Conservation (phyloP, 2,888 invertebrate species). For the Encarsia formosa region DNA sequence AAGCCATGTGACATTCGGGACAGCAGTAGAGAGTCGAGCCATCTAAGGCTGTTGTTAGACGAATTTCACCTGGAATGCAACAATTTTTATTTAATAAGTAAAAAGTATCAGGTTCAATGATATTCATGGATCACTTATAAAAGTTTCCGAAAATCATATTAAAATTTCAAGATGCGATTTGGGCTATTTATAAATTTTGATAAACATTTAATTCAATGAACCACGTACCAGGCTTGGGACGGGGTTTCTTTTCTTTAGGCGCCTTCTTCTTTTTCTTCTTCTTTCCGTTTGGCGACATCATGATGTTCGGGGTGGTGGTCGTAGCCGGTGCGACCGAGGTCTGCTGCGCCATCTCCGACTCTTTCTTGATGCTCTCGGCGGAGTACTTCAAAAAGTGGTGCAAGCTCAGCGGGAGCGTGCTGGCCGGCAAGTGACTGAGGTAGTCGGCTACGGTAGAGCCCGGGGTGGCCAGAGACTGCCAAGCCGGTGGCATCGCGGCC, state of each 20-base stretch:
- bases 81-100: background rate
- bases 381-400: conserved; percentile 84
- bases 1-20: conserved; percentile 86
- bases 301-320: conserved; percentile 45
- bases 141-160: too few relatives aligned
- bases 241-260: conserved; percentile 74
- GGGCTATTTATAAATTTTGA: too few relatives aligned
- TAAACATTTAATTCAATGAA: too few relatives aligned
- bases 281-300: conserved; percentile 50
- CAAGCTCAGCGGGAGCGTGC: conserved; percentile 70
- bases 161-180: too few relatives aligned
- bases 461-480: conserved; percentile 68
- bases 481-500: conserved; percentile 59
- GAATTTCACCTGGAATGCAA: conserved; percentile 16
- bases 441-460: conserved; percentile 83
- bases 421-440: conserved; percentile 72
- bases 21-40: conserved; percentile 83
- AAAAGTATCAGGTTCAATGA: too few relatives aligned
- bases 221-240: conserved; percentile 81
- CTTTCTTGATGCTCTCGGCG: conserved; percentile 71
- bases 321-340: conserved; percentile 50
- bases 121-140: too few relatives aligned
- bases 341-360: conserved; percentile 57
- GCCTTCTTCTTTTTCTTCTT: conserved; percentile 80
- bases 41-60: conserved; percentile 58